Evolutionary conservation across 2,888 invertebrate species (phyloP).

Genomic region (Parelbella ahira): DNA sequence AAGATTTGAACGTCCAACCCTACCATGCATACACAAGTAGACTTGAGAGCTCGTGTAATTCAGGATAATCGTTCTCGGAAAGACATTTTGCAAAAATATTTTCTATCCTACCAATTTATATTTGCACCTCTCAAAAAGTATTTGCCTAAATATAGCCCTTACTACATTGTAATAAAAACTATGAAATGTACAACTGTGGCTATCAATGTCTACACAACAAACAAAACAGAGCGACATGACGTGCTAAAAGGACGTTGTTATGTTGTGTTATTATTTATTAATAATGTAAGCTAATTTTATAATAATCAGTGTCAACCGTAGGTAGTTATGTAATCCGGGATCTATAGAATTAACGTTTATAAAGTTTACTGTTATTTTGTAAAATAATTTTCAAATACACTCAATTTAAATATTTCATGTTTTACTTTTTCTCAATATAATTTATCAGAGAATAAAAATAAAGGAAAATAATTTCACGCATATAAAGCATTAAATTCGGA

Average conservation of each 20-base stretch:
- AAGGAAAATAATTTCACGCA: too few relatives aligned
- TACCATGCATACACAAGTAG: constrained; percentile 43
- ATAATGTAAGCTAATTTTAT: constrained; percentile 12
- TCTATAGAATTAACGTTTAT: background rate
- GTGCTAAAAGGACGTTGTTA: constrained; percentile 43
- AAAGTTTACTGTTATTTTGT: constrained; percentile 1
- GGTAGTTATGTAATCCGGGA: too few relatives aligned
- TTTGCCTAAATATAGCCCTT: background rate
- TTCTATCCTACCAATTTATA: constrained; percentile 30
- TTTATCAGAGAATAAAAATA: too few relatives aligned
- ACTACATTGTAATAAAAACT: background rate
- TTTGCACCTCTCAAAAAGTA: background rate
- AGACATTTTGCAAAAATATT: constrained; percentile 50
- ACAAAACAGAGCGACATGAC: constrained; percentile 33
- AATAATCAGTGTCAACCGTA: background rate
- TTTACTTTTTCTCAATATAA: too few relatives aligned
- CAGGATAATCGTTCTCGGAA: constrained; percentile 48
- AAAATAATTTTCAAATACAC: too few relatives aligned
- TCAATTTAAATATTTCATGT: too few relatives aligned
- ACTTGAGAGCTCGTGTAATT: constrained; percentile 51
- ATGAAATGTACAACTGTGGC: background rate
- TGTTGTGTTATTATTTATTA: constrained; percentile 35
- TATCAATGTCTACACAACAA: background rate
- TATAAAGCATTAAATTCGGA: too few relatives aligned
- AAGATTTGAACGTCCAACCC: constrained; percentile 34